Conservation (phyloP, 1,140 invertebrate genomes). For the Drosophila hydei region DNA sequence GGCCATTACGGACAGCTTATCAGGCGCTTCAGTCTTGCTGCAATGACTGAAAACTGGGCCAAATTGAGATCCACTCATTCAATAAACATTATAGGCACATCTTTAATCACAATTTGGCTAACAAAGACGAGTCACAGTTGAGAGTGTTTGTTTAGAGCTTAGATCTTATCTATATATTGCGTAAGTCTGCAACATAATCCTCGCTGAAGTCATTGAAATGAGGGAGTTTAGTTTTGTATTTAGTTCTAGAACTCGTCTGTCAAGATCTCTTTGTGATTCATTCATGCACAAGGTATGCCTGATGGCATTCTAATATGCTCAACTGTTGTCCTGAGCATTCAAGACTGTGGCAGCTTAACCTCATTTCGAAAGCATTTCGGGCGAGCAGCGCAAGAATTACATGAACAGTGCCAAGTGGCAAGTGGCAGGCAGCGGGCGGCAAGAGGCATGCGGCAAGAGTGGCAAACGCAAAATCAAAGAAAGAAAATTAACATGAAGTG, state of each 20-base stretch:
- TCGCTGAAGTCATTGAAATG: too few relatives aligned
- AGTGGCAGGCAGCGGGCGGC: constrained; percentile 15
- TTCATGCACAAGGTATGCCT: constrained; percentile 19
- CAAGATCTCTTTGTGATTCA: neutral
- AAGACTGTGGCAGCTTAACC: constrained; percentile 70
- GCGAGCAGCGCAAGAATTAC: constrained; percentile 59
- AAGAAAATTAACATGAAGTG: constrained; percentile 80
- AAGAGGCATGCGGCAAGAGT: constrained; percentile 26
- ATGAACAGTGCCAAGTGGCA: constrained; percentile 59
- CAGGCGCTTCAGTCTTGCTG: constrained; percentile 27
- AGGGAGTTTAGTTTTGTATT: neutral
- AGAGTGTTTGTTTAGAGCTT: too few relatives aligned
- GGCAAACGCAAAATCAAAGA: constrained; percentile 74
- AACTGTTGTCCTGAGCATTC: constrained; percentile 37
- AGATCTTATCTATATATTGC: too few relatives aligned
- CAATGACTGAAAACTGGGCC: neutral
- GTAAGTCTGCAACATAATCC: too few relatives aligned
- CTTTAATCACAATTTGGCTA: too few relatives aligned
- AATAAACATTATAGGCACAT: neutral
- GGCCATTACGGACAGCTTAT: constrained; percentile 59
- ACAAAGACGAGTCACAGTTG: too few relatives aligned
- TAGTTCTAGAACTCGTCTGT: neutral
- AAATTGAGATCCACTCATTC: constrained; percentile 7
- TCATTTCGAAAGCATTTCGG: constrained; percentile 56
- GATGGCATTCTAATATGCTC: constrained; percentile 43